phyloP scores from a whole-genome alignment of 2,888 invertebrate species.

The Hirtodrosophila alboralis region DNA sequence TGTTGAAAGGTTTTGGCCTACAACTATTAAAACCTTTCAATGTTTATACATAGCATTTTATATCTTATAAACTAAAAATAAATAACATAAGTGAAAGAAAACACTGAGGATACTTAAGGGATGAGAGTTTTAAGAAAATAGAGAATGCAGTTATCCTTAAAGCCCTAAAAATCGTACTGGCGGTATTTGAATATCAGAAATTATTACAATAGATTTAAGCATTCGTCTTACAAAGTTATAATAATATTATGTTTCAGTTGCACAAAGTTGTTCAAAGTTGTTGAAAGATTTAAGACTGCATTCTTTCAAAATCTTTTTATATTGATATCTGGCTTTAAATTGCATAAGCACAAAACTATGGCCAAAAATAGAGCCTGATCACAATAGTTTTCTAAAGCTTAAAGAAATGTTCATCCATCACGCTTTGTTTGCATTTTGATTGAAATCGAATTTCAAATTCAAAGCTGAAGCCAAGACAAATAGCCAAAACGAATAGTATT shows the following conservation, averaged over 20 bases:
- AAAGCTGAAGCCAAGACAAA: slow-evolving; percentile 33
- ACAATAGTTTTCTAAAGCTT: slow-evolving; percentile 41
- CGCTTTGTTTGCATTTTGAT: slow-evolving; percentile 59
- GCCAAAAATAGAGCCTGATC: slow-evolving; percentile 37
- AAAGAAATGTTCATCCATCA: slow-evolving; percentile 25
- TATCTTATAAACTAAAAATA: slow-evolving; percentile 41
- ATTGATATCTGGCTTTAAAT: slow-evolving; percentile 7
- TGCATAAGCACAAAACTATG: slow-evolving; percentile 42
- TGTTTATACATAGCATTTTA: neutral
- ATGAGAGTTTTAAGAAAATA: too few species aligned
- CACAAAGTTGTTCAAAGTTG: slow-evolving; percentile 8
- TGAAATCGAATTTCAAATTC: slow-evolving; percentile 54
- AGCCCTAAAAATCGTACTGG: too few species aligned
- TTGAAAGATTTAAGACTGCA: slow-evolving; percentile 10
- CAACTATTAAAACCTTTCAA: slow-evolving; percentile 11
- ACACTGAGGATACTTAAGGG: too few species aligned
- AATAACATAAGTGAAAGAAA: too few species aligned
- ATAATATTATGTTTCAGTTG: too few species aligned
- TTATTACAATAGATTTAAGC: too few species aligned
- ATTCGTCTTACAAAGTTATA: too few species aligned
- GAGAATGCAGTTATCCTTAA: too few species aligned
- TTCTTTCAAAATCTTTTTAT: slow-evolving; percentile 14
- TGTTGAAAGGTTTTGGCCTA: slow-evolving; percentile 11
- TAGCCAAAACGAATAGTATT: slow-evolving; percentile 47
- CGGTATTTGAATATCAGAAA: too few species aligned